Evolutionary conservation across 2,113 vertebrate genomes (phyloP).

Genomic region (Tyto alba): DNA sequence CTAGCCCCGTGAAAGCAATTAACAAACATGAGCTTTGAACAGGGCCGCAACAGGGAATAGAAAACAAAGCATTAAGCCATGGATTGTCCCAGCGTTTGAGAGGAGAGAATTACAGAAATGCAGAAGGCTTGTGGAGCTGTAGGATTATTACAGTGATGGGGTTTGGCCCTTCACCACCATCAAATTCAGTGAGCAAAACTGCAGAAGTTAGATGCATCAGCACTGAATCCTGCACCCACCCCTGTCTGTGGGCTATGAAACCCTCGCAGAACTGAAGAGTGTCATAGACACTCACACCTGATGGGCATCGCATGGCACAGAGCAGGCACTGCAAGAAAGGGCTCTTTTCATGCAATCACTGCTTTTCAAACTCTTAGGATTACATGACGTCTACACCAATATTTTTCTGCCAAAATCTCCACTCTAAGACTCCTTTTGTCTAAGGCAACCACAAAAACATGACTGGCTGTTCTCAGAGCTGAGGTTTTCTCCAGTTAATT

Average conservation of each 20-base stretch:
- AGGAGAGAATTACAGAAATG: neutral
- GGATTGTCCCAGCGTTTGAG: neutral
- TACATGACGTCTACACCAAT: neutral
- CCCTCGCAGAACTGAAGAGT: neutral
- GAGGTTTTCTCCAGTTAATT: neutral
- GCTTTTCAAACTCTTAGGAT: neutral
- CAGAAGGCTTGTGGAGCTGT: neutral
- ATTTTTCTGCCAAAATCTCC: neutral
- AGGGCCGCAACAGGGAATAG: neutral
- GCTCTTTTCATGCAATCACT: neutral
- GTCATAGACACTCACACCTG: accelerated
- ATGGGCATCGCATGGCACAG: neutral
- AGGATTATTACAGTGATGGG: neutral
- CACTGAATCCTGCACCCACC: neutral
- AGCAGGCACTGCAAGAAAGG: neutral
- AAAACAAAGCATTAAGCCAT: neutral
- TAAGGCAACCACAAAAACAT: neutral
- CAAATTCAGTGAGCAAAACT: neutral
- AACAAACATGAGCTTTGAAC: neutral
- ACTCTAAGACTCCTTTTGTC: neutral
- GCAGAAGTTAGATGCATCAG: neutral
- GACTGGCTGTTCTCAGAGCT: neutral
- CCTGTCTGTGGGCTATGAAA: neutral
- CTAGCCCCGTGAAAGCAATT: neutral
- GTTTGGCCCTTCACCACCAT: neutral